Percentiles rank a stretch among this genome's conserved stretches.
phyloP scores from a whole-genome alignment of 1,140 invertebrate genomes.

The Heliconius eleuchia region DNA sequence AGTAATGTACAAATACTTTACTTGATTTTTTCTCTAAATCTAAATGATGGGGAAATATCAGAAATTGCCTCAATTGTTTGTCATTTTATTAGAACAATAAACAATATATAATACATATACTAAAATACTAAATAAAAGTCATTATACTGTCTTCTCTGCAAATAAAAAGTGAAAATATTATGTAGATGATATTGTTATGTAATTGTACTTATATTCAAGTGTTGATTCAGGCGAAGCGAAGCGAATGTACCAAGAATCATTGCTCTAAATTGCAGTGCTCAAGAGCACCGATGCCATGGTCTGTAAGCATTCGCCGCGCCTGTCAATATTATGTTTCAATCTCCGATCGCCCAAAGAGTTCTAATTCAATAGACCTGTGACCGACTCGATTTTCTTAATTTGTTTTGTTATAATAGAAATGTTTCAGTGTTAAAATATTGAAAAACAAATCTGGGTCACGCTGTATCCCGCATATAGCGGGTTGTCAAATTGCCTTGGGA shows the following conservation, averaged over 20 bases:
- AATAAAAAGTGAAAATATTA: constrained; percentile 2
- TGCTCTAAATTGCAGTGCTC: constrained; percentile 35
- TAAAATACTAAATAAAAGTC: background rate
- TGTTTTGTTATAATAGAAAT: background rate
- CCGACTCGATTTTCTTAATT: background rate
- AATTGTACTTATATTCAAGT: constrained; percentile 16
- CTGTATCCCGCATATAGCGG: too few species aligned
- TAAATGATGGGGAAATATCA: too few species aligned
- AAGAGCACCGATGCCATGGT: constrained; percentile 26
- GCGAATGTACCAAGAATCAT: constrained; percentile 31
- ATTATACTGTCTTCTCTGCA: background rate
- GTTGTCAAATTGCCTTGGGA: too few species aligned
- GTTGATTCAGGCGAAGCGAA: constrained; percentile 22
- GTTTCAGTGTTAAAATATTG: background rate
- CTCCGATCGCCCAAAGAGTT: constrained; percentile 23
- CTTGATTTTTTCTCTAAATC: too few species aligned
- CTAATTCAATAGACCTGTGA: constrained; percentile 18
- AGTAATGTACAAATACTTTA: too few species aligned
- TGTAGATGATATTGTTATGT: background rate
- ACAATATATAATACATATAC: too few species aligned
- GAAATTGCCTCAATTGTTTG: too few species aligned
- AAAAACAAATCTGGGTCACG: too few species aligned
- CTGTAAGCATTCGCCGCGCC: constrained; percentile 35
- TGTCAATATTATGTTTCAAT: constrained; percentile 39
- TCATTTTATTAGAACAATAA: too few species aligned